These are phyloP conservation scores for Trachelus troglodyta DNA, from an alignment of 2,888 invertebrate species.

Conservation along the genomic window DNA sequence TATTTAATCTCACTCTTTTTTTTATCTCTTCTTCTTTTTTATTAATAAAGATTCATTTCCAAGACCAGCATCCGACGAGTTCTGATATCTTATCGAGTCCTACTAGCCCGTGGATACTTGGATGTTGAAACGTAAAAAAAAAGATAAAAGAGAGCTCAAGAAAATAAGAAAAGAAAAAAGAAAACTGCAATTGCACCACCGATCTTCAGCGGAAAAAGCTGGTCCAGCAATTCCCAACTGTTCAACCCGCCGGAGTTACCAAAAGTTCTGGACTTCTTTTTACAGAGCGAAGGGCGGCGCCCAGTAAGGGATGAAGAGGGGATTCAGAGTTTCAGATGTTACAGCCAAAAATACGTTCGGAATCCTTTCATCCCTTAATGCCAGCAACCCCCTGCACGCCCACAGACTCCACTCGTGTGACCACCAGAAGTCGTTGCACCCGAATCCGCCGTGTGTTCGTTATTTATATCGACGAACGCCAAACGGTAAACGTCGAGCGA, in stretches of 20 bases:
- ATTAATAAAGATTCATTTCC: neutral
- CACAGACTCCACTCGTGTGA: neutral
- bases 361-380: conserved; percentile 56
- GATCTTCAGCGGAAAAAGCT: neutral
- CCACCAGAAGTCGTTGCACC: neutral
- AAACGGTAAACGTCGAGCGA: neutral
- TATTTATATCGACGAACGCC: neutral
- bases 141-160: conserved; percentile 6
- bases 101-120: neutral
- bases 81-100: neutral
- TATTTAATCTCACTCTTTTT: neutral
- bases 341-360: conserved; percentile 59
- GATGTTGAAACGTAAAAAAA: neutral
- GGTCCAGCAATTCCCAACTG: neutral
- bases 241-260: neutral
- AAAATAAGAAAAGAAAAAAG: neutral
- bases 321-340: conserved; percentile 44
- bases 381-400: conserved; percentile 15
- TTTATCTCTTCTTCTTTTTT: neutral
- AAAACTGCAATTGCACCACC: neutral
- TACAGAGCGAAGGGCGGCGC: neutral
- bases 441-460: neutral
- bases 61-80: neutral
- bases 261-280: conserved; percentile 26
- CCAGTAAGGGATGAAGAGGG: conserved; percentile 11